Conservation (phyloP, 2,888 invertebrate genomes). For the Gortyna flavago region DNA sequence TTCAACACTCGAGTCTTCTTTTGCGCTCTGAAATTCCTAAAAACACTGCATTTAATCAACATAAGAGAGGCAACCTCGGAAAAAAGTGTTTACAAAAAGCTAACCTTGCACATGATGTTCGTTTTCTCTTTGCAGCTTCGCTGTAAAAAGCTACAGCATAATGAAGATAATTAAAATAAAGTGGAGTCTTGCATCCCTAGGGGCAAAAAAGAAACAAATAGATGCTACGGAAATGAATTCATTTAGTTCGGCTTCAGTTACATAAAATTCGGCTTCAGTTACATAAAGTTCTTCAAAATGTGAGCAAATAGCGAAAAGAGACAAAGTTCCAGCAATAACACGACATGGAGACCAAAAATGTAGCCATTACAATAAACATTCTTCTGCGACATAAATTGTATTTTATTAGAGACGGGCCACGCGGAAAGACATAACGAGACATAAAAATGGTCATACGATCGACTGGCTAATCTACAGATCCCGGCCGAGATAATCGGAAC, state of each 20-base stretch:
- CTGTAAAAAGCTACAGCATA: conserved; percentile 49
- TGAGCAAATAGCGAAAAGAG: conserved; percentile 21
- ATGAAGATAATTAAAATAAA: conserved; percentile 57
- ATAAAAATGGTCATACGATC: conserved; percentile 71
- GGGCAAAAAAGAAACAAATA: conserved; percentile 18
- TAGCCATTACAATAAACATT: conserved; percentile 51
- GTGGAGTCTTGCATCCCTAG: conserved; percentile 29
- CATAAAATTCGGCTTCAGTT: conserved; percentile 21
- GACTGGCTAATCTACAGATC: conserved; percentile 70
- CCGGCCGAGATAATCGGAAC: conserved; percentile 67
- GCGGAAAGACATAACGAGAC: conserved; percentile 64
- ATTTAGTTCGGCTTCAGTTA: conserved; percentile 28
- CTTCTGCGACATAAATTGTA: conserved; percentile 63
- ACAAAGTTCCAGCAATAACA: conserved; percentile 20
- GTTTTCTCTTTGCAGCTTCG: conserved; percentile 48
- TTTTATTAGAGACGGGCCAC: conserved; percentile 64
- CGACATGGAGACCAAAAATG: conserved; percentile 46
- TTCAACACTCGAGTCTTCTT: conserved; percentile 54
- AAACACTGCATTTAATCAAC: conserved; percentile 68
- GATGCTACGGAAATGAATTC: conserved; percentile 28
- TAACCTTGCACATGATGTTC: conserved; percentile 43
- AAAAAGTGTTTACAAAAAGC: conserved; percentile 53
- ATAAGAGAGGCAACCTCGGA: conserved; percentile 54
- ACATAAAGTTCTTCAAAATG: conserved; percentile 14
- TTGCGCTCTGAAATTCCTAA: conserved; percentile 62